These are phyloP conservation scores for Bungarus multicinctus DNA, from an alignment of 2,113 vertebrate genomes.

Conservation along the genomic window DNA sequence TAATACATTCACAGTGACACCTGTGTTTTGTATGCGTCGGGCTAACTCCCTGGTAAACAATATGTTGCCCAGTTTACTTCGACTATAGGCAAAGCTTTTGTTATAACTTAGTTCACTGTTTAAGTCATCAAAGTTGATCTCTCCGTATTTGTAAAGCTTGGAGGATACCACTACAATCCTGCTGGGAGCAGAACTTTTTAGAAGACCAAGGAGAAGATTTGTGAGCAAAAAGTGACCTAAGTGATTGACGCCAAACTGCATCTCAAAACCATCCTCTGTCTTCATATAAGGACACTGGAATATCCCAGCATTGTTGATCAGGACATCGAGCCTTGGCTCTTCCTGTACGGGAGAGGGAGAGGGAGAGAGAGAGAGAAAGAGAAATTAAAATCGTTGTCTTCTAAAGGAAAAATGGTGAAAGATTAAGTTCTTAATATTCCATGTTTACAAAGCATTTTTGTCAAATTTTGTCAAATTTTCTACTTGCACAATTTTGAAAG, in stretches of 20 bases:
- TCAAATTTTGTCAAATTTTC: background rate
- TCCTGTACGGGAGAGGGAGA: slow-evolving; percentile 72
- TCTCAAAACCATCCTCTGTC: slow-evolving; percentile 93
- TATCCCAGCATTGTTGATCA: slow-evolving; percentile 92
- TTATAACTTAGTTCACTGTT: slow-evolving; percentile 87
- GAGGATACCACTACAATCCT: slow-evolving; percentile 91
- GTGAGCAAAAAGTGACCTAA: slow-evolving; percentile 95
- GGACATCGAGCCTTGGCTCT: slow-evolving; percentile 85
- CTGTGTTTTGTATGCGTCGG: slow-evolving; percentile 77
- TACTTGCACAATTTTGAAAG: background rate
- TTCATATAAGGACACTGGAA: slow-evolving; percentile 92
- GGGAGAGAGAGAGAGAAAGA: slow-evolving; percentile 55
- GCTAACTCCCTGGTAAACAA: slow-evolving; percentile 86
- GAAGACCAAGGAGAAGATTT: slow-evolving; percentile 85
- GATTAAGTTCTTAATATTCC: background rate
- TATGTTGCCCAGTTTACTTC: slow-evolving; percentile 93
- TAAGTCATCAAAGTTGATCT: slow-evolving; percentile 92
- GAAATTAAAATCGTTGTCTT: background rate
- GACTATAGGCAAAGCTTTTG: slow-evolving; percentile 89
- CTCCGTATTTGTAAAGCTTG: slow-evolving; percentile 92
- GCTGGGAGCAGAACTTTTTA: slow-evolving; percentile 88
- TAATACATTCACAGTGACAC: slow-evolving; percentile 85
- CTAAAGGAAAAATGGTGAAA: background rate
- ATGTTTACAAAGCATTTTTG: background rate
- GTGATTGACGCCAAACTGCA: slow-evolving; percentile 95